phyloP scores from a whole-genome alignment of 2,113 vertebrate species.

The Sceloporus undulatus region DNA sequence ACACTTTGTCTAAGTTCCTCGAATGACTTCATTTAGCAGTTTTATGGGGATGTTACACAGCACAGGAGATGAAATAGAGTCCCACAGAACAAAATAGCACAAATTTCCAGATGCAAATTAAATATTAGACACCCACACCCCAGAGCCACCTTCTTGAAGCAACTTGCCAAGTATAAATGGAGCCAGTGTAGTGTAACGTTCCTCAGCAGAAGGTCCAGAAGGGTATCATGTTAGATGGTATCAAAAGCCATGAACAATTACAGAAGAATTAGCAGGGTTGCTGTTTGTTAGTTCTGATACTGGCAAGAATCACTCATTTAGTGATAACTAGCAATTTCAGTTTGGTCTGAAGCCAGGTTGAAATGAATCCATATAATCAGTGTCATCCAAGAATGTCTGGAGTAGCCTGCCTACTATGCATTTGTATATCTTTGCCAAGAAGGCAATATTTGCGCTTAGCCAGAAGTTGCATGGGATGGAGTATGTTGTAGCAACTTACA shows the following conservation, averaged over 20 bases:
- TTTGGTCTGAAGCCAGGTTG: background rate
- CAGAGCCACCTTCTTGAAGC: background rate
- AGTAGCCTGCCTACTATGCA: background rate
- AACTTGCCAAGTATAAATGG: background rate
- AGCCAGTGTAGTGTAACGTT: background rate
- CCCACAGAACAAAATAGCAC: background rate
- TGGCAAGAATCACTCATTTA: background rate
- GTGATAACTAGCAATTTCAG: background rate
- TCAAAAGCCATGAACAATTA: background rate
- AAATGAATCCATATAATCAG: background rate
- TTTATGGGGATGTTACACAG: background rate
- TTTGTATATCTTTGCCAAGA: background rate
- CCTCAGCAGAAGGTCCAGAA: background rate
- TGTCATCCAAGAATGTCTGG: background rate
- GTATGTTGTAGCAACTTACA: background rate
- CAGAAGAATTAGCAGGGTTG: background rate
- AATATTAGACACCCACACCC: background rate
- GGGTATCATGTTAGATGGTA: background rate
- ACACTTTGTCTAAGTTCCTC: background rate
- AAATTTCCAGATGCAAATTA: background rate
- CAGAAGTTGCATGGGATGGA: background rate
- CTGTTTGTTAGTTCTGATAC: background rate
- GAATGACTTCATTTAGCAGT: background rate
- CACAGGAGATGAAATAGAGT: background rate
- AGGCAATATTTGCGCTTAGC: background rate